phyloP scores from a whole-genome alignment of 1,140 invertebrate species.

The Bombus fervidus region DNA sequence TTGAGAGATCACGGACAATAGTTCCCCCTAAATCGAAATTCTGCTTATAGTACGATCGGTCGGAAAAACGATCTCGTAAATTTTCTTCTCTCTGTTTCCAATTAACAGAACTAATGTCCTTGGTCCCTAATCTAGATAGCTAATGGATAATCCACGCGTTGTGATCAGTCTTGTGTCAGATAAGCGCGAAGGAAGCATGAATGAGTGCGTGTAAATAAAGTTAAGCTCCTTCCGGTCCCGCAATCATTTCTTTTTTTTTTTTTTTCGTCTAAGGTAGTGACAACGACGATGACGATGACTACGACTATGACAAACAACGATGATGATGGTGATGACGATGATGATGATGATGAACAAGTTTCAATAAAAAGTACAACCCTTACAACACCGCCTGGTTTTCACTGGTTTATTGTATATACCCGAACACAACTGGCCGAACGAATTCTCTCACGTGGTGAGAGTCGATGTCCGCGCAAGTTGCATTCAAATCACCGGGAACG shows the following conservation, averaged over 20 bases:
- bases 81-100: background rate
- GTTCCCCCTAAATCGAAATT: conserved; percentile 36
- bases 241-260: conserved; percentile 50
- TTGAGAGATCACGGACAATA: conserved; percentile 65
- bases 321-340: conserved; percentile 4
- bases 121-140: conserved; percentile 65
- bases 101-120: conserved; percentile 64
- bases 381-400: conserved; percentile 27
- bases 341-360: conserved; percentile 66
- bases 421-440: conserved; percentile 1
- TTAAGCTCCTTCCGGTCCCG: conserved; percentile 70
- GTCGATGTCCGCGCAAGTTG: conserved; percentile 41
- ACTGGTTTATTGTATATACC: conserved; percentile 41
- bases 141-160: conserved; percentile 62
- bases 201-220: conserved; percentile 74
- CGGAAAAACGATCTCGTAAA: background rate
- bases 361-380: conserved; percentile 81
- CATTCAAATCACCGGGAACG: conserved; percentile 67
- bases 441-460: conserved; percentile 35
- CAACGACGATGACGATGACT: conserved; percentile 35
- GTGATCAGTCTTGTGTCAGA: conserved; percentile 58
- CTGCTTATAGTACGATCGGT: background rate
- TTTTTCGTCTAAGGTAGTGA: conserved; percentile 69
- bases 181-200: conserved; percentile 63
- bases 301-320: conserved; percentile 21